Percentiles rank a stretch among this genome's conserved stretches.
Conservation (phyloP, 1,140 invertebrate genomes). For the Apis dorsata region DNA sequence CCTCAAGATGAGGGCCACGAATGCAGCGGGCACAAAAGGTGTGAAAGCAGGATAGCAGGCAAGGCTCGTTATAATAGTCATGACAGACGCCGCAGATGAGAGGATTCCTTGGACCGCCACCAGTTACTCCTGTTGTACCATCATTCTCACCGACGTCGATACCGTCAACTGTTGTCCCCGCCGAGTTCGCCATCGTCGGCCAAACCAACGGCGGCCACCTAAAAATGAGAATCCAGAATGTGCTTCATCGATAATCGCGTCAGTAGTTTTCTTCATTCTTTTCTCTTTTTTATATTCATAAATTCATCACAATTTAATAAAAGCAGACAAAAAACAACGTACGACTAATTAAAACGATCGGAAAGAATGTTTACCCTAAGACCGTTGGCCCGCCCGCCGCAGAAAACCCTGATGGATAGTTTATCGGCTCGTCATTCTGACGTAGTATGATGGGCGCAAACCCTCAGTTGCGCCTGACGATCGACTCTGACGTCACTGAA, state of each 20-base stretch:
- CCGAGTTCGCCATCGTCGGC: slow-evolving; percentile 72
- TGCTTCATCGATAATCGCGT: slow-evolving; percentile 24
- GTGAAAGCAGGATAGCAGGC: slow-evolving; percentile 85
- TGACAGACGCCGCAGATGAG: slow-evolving; percentile 85
- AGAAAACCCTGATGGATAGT: slow-evolving; percentile 55
- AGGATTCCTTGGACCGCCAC: slow-evolving; percentile 79
- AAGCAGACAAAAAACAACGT: background rate
- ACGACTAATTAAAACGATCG: slow-evolving; percentile 41
- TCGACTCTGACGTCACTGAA: slow-evolving; percentile 61
- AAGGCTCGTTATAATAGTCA: slow-evolving; percentile 85
- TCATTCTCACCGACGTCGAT: slow-evolving; percentile 68
- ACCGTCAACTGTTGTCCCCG: slow-evolving; percentile 64
- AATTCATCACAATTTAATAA: background rate
- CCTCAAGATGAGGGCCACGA: slow-evolving; percentile 82
- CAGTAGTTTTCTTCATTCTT: background rate
- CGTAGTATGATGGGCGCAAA: slow-evolving; percentile 57
- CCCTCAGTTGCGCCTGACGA: slow-evolving; percentile 64
- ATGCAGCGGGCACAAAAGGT: slow-evolving; percentile 86
- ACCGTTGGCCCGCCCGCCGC: slow-evolving; percentile 61
- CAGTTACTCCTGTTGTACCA: slow-evolving; percentile 61
- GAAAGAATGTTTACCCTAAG: slow-evolving; percentile 60
- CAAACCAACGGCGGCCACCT: slow-evolving; percentile 46
- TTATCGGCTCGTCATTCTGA: slow-evolving; percentile 70
- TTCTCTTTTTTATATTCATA: background rate
- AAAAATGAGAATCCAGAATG: slow-evolving; percentile 33